Conservation (phyloP, 2,888 invertebrate species). For the Blastobasis adustella region DNA sequence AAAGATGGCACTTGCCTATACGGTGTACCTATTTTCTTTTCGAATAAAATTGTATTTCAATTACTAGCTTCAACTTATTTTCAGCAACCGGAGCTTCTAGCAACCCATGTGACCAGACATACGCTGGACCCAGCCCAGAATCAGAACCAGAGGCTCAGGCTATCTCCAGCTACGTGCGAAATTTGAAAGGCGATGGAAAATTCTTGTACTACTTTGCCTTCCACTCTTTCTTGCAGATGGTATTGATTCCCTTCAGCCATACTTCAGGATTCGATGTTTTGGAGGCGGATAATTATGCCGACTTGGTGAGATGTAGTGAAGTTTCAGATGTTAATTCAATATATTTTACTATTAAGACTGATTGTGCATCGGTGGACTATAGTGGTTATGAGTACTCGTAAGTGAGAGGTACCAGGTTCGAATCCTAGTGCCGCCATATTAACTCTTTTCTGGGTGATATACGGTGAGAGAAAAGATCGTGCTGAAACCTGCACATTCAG, state of each 20-base stretch:
- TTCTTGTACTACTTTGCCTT: conserved; percentile 65
- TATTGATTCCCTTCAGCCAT: conserved; percentile 61
- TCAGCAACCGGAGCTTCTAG: conserved; percentile 48
- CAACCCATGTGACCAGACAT: conserved; percentile 62
- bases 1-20: no score
- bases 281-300: conserved; percentile 42
- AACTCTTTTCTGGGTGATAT: no score
- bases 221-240: conserved; percentile 73
- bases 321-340: no score
- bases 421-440: no score
- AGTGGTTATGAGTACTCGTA: no score
- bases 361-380: no score
- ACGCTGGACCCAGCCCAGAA: conserved; percentile 58
- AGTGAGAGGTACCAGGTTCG: no score
- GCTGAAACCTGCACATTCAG: no score
- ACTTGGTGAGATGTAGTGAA: conserved; percentile 33
- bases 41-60: no score
- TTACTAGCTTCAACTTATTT: conserved; percentile 3
- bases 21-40: no score
- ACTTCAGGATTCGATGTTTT: conserved; percentile 29
- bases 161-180: conserved; percentile 39
- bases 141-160: conserved; percentile 70
- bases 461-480: no score
- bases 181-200: conserved; percentile 27
- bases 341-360: no score